These are phyloP conservation scores for Pogonomyrmex barbatus DNA, from an alignment of 1,140 invertebrate species.

Conservation along the genomic window DNA sequence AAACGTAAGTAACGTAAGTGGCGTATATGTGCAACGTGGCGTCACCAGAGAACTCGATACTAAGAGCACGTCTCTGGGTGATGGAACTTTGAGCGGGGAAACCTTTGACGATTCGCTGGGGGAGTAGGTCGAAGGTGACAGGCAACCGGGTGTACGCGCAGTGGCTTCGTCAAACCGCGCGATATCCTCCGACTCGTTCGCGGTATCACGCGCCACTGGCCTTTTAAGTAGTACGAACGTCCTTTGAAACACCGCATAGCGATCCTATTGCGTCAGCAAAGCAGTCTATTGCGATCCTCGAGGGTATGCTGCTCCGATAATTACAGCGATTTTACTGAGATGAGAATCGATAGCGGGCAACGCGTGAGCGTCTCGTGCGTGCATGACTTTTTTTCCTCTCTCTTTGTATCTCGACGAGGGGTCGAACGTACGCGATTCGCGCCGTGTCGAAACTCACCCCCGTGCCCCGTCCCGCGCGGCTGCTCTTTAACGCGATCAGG, in stretches of 20 bases:
- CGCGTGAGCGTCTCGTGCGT: slow-evolving; percentile 76
- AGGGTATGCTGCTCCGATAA: slow-evolving; percentile 74
- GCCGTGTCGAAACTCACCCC: background rate
- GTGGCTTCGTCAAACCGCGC: slow-evolving; percentile 74
- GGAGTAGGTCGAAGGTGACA: slow-evolving; percentile 84
- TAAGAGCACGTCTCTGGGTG: slow-evolving; percentile 63
- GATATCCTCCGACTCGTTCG: slow-evolving; percentile 66
- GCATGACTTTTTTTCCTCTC: slow-evolving; percentile 36
- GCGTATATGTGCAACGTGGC: slow-evolving; percentile 64
- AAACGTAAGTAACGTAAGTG: slow-evolving; percentile 87
- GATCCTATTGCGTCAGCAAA: slow-evolving; percentile 43
- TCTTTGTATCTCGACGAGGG: background rate
- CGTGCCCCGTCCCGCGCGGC: background rate
- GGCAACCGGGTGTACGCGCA: slow-evolving; percentile 80
- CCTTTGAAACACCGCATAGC: slow-evolving; percentile 68
- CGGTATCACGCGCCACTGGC: slow-evolving; percentile 67
- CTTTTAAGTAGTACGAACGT: slow-evolving; percentile 69
- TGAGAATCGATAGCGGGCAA: slow-evolving; percentile 78
- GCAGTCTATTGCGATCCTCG: slow-evolving; percentile 64
- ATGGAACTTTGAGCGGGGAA: slow-evolving; percentile 71
- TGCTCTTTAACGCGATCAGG: slow-evolving; percentile 16
- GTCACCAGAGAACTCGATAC: slow-evolving; percentile 60
- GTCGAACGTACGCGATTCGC: background rate
- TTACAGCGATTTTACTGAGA: slow-evolving; percentile 77
- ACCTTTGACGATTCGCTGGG: slow-evolving; percentile 72